Conservation (phyloP, 2,888 invertebrate species). For the Tupiocoris notatus region DNA sequence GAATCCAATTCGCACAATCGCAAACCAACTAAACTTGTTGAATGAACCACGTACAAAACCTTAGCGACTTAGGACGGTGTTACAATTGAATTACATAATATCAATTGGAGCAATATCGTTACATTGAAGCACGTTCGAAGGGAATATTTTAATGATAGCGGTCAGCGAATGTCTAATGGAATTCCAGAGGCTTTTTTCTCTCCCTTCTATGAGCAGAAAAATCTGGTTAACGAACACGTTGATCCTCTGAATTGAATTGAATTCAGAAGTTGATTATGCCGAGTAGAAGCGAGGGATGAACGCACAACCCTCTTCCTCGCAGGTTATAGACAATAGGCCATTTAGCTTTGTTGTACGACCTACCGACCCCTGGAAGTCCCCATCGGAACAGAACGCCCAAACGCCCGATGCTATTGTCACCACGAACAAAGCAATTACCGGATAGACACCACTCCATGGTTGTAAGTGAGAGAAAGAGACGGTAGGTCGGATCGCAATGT, state of each 20-base stretch:
- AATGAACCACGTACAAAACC: too few species aligned
- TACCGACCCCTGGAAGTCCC: background rate
- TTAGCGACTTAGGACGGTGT: too few species aligned
- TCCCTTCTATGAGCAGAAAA: background rate
- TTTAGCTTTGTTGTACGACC: conserved; percentile 24
- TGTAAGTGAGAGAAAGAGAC: background rate
- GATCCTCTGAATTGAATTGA: conserved; percentile 21
- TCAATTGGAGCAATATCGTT: too few species aligned
- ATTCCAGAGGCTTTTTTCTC: background rate
- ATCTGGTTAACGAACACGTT: conserved; percentile 11
- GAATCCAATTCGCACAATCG: too few species aligned
- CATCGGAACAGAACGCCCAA: background rate
- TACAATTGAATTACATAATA: too few species aligned
- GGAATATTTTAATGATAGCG: too few species aligned
- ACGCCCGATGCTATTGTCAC: conserved; percentile 26
- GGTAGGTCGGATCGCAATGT: background rate
- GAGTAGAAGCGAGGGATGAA: background rate
- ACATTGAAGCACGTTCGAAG: too few species aligned
- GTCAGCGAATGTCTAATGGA: background rate
- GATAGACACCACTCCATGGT: background rate
- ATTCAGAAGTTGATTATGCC: conserved; percentile 31
- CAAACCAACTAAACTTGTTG: too few species aligned
- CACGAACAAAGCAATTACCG: conserved; percentile 30
- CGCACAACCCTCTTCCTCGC: conserved; percentile 3
- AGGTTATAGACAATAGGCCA: conserved; percentile 30